Percentiles rank a stretch among this genome's conserved stretches.
Conservation (phyloP, 2,888 invertebrate species). For the Rhopalosiphum nymphaeae region DNA sequence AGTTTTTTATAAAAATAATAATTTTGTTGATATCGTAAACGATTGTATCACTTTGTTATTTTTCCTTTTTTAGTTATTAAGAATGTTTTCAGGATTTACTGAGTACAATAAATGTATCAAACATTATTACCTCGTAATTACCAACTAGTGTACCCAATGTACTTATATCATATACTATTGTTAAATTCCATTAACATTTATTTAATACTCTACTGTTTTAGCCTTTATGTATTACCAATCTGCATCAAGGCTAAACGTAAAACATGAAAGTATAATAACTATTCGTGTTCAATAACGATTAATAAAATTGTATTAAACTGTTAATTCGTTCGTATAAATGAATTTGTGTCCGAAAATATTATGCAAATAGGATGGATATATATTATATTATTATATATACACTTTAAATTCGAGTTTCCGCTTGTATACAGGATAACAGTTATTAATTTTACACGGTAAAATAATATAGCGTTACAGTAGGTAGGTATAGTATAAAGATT, state of each 20-base stretch:
- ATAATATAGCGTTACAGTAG: not conserved
- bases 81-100: not conserved
- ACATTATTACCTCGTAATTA: not conserved
- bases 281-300: not conserved
- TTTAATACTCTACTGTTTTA: not conserved
- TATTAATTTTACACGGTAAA: slow-evolving; percentile 26
- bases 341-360: slow-evolving; percentile 6
- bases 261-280: not conserved
- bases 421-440: slow-evolving; percentile 2
- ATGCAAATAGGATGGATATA: slow-evolving; percentile 22
- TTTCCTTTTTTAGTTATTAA: not conserved
- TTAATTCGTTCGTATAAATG: not conserved
- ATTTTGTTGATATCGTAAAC: not conserved
- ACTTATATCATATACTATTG: not conserved
- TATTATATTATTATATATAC: not conserved
- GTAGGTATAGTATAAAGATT: not conserved
- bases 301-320: slow-evolving; percentile 7
- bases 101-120: not conserved
- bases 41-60: not conserved
- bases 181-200: not conserved
- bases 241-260: not conserved
- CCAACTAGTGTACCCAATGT: not conserved
- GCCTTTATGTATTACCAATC: not conserved
- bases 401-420: not conserved
- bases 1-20: not conserved